Percentiles rank a stretch among this genome's conserved stretches.
Conservation (phyloP, 2,888 invertebrate species). For the Drosophila trichaetosa region DNA sequence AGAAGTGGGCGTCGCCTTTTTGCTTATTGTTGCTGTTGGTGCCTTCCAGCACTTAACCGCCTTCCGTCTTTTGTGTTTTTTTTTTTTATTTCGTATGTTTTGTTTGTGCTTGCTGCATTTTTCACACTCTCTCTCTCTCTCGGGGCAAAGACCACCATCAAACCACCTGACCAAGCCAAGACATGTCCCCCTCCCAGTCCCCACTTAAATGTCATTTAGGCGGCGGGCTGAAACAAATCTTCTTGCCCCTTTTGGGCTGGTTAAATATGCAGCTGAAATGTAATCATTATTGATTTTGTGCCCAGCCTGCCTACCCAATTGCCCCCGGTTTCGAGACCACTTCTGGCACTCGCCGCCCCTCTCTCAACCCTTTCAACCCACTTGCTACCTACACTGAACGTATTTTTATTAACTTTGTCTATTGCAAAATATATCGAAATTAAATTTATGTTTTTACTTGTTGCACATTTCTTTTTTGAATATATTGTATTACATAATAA, state of each 20-base stretch:
- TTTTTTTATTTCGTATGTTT: slow-evolving; percentile 40
- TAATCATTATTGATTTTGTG: slow-evolving; percentile 80
- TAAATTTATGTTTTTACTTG: neutral
- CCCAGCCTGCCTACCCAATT: slow-evolving; percentile 50
- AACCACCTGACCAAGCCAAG: slow-evolving; percentile 56
- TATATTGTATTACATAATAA: neutral
- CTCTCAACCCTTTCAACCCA: slow-evolving; percentile 26
- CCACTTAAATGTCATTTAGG: slow-evolving; percentile 70
- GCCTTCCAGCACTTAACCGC: slow-evolving; percentile 79
- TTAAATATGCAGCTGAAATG: slow-evolving; percentile 79
- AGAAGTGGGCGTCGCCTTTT: slow-evolving; percentile 64
- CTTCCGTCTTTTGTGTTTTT: slow-evolving; percentile 76
- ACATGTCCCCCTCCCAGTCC: slow-evolving; percentile 28
- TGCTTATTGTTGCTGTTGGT: slow-evolving; percentile 54
- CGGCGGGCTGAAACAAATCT: slow-evolving; percentile 45
- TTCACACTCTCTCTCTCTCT: slow-evolving; percentile 57
- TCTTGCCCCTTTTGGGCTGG: slow-evolving; percentile 45
- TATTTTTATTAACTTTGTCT: neutral
- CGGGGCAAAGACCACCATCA: slow-evolving; percentile 20
- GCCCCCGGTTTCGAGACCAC: slow-evolving; percentile 5
- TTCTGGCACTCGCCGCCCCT: neutral
- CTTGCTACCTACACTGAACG: slow-evolving; percentile 40
- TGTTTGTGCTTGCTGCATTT: slow-evolving; percentile 48
- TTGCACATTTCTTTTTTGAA: too few species aligned
- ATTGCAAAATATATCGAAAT: neutral